Percentiles rank a stretch among this genome's conserved stretches.
Conservation (phyloP, 2,797 vertebrate genomes). For the Lindbergichthys nudifrons region DNA sequence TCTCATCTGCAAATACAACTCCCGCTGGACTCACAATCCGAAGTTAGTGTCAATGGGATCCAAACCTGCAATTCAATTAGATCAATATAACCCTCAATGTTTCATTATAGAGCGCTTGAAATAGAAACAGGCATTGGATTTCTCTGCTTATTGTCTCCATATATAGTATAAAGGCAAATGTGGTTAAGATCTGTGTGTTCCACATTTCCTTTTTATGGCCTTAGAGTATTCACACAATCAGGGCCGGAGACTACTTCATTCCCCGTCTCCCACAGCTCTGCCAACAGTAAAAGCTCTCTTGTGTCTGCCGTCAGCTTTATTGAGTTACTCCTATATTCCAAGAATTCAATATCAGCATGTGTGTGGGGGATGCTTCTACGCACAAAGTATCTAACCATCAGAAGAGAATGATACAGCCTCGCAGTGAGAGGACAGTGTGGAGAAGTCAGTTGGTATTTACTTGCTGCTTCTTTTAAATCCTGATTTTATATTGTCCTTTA, state of each 20-base stretch:
- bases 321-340: slow-evolving; percentile 40
- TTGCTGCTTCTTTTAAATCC: not conserved
- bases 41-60: slow-evolving; percentile 30
- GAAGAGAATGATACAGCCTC: slow-evolving; percentile 1
- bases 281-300: slow-evolving; percentile 38
- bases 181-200: slow-evolving; percentile 28
- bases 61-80: slow-evolving; percentile 41
- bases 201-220: slow-evolving; percentile 38
- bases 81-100: slow-evolving; percentile 58
- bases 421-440: slow-evolving; percentile 1
- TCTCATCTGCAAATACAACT: slow-evolving; percentile 45
- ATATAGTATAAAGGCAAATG: slow-evolving; percentile 23
- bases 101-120: slow-evolving; percentile 45
- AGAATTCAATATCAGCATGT: slow-evolving; percentile 42
- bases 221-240: slow-evolving; percentile 11
- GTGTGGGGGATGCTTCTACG: not conserved
- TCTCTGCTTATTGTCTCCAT: slow-evolving; percentile 13
- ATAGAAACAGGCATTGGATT: slow-evolving; percentile 50
- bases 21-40: slow-evolving; percentile 17
- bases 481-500: not conserved
- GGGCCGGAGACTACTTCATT: slow-evolving; percentile 18
- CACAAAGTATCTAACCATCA: slow-evolving; percentile 17
- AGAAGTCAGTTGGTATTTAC: slow-evolving; percentile 11
- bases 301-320: slow-evolving; percentile 42
- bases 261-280: slow-evolving; percentile 37